Evolutionary conservation across 2,888 invertebrate species (phyloP), one percentile per base, ranked within the genome.

Genomic region (Biston betularia): DNA sequence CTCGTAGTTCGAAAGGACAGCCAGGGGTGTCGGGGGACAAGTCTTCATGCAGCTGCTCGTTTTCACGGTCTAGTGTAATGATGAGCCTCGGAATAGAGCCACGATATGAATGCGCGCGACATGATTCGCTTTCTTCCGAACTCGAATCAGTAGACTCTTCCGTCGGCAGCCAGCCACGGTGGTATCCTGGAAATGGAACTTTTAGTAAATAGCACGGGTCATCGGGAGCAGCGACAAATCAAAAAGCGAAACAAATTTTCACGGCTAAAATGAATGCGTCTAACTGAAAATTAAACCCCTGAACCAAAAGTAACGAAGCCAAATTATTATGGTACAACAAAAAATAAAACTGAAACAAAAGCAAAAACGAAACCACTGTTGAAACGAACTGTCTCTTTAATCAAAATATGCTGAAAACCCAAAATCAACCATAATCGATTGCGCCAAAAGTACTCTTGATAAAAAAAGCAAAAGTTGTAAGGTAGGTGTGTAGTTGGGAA

Each of bases 101-200:
- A 75, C 86, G 89, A 68, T 87, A 86, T 4, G 48, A 49, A 44
- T 60, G 71, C 45, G 63, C 85, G 85, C n/a, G 83, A 68, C 81
- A 85, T 14, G 87, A 88, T 60, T 89, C 89, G 75, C 92, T 92
- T 48, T 90, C 90, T 14, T 91, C 90, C 4, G 92, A 86, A 72
- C 92, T 93, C 63, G 93, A 93, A 70, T 92, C 92, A 33, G 89
- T 89, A 4, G 92, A 90, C 70, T 90, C 90, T 66, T 89, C 87
- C 69, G 84, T 82, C 63, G 87, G 76, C 56, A 12, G 44, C 45
- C 70, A 56, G 14, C 69, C 63, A 3, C 63, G 58, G 69, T 87
- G 81, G 81, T 89, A 87, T 71, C 92, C 93, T 93, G 92, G 58
- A 90, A 92, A 68, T 68, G 59, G 45, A 49, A 63, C 53, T 56